A percentile compares a stretch with the other conserved stretches of the same genome.
phyloP scores from a whole-genome alignment of 2,113 vertebrate genomes.

The Myanophis thanlyinensis region DNA sequence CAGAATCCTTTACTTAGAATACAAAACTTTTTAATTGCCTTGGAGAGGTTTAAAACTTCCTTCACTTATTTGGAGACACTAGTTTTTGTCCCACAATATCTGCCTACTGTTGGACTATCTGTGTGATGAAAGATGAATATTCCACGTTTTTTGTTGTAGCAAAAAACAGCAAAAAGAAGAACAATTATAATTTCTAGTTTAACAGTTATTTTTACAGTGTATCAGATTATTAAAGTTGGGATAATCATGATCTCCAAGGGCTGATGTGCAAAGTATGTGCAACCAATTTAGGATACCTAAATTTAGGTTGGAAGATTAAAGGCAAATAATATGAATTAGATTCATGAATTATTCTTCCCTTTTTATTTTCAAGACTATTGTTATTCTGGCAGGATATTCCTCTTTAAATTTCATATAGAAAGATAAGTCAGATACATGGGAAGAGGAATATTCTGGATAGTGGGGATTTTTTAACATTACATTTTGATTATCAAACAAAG shows the following conservation, averaged over 20 bases:
- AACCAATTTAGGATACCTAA: background rate
- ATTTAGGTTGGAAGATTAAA: background rate
- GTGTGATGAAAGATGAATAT: background rate
- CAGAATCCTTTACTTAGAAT: background rate
- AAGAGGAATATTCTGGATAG: conserved; percentile 23
- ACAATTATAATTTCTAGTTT: background rate
- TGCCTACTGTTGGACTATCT: background rate
- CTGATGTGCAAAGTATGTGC: background rate
- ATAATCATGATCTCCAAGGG: background rate
- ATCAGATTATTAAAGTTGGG: background rate
- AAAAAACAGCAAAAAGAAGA: background rate
- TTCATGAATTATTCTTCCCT: no score
- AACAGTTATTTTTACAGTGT: background rate
- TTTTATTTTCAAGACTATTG: background rate
- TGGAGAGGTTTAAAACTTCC: background rate
- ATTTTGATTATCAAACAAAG: background rate
- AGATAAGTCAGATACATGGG: conserved; percentile 26
- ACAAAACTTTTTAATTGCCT: background rate
- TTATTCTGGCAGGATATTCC: conserved; percentile 46
- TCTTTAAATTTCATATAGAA: conserved; percentile 61
- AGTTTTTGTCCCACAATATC: background rate
- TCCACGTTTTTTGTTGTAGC: background rate
- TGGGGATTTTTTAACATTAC: conserved; percentile 20
- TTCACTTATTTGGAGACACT: background rate
- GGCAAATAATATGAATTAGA: background rate